Percentiles rank a stretch among this genome's conserved stretches.
Conservation (phyloP, 2,797 vertebrate genomes). For the Loris lydekkerianus region DNA sequence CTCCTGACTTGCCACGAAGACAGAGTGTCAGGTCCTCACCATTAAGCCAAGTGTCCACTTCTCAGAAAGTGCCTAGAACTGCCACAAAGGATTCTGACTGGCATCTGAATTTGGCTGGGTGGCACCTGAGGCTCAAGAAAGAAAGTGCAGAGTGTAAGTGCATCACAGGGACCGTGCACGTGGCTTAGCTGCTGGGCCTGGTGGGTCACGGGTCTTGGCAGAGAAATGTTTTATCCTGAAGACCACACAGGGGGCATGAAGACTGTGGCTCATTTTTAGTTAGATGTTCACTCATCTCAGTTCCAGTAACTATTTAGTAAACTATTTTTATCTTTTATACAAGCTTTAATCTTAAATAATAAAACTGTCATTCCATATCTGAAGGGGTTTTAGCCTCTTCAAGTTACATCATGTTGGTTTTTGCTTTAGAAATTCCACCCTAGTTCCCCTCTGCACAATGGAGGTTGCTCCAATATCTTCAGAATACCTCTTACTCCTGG, state of each 20-base stretch:
- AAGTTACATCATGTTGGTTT: background rate
- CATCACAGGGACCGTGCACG: too few species aligned
- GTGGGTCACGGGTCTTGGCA: too few species aligned
- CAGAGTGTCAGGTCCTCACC: too few species aligned
- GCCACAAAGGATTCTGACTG: rapidly evolving
- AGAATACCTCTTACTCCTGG: rapidly evolving
- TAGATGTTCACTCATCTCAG: background rate
- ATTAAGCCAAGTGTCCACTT: background rate
- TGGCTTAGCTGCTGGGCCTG: too few species aligned
- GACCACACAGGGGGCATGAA: rapidly evolving
- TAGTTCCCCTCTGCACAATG: rapidly evolving
- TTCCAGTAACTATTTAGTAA: background rate
- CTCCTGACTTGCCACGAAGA: background rate
- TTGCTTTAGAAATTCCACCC: background rate
- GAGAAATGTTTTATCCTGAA: background rate
- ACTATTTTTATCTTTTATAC: background rate
- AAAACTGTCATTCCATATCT: too few species aligned
- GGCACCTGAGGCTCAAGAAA: background rate
- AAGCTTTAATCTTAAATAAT: background rate
- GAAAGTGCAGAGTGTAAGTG: background rate
- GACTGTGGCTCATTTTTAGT: background rate
- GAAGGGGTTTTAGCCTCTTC: too few species aligned
- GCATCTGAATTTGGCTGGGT: background rate
- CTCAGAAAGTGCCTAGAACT: background rate
- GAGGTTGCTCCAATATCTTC: too few species aligned